phyloP scores from a whole-genome alignment of 2,888 invertebrate genomes.

The Ptychoptera albimana region DNA sequence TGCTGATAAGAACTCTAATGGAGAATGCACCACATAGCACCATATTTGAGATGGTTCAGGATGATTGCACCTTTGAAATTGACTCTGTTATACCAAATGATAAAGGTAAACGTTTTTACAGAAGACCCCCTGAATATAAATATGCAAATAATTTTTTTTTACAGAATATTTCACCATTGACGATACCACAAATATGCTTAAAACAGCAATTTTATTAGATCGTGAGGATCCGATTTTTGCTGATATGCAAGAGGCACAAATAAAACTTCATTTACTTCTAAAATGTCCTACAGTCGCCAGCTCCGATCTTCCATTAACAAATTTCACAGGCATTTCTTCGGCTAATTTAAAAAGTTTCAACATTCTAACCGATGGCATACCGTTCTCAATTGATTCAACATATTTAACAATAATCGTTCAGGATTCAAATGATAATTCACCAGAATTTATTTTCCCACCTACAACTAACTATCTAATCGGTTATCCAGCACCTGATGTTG shows the following conservation, averaged over 20 bases:
- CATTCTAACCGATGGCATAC: slow-evolving; percentile 13
- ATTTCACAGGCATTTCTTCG: neutral
- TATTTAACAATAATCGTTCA: slow-evolving; percentile 15
- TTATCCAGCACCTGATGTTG: slow-evolving; percentile 14
- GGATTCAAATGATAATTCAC: slow-evolving; percentile 19
- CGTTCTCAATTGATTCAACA: slow-evolving; percentile 13
- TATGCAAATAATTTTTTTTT: slow-evolving; percentile 2
- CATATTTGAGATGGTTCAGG: slow-evolving; percentile 12
- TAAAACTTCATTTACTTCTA: slow-evolving; percentile 14
- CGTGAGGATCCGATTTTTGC: slow-evolving; percentile 15
- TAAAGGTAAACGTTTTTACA: slow-evolving; percentile 11
- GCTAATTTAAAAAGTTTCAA: neutral
- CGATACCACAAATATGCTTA: slow-evolving; percentile 12
- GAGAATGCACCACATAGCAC: slow-evolving; percentile 14
- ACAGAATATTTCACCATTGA: slow-evolving; percentile 16
- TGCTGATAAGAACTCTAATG: slow-evolving; percentile 15
- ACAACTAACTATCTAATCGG: slow-evolving; percentile 12
- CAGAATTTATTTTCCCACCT: slow-evolving; percentile 14
- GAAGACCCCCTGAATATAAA: too few relatives aligned
- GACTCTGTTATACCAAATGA: slow-evolving; percentile 13
- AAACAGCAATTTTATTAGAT: slow-evolving; percentile 14
- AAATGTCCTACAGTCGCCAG: slow-evolving; percentile 7
- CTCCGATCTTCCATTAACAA: neutral
- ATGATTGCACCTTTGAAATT: slow-evolving; percentile 14
- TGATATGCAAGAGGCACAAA: slow-evolving; percentile 14